These are phyloP conservation scores for Saccopteryx leptura DNA, from an alignment of 2,113 vertebrate species.

Conservation along the genomic window DNA sequence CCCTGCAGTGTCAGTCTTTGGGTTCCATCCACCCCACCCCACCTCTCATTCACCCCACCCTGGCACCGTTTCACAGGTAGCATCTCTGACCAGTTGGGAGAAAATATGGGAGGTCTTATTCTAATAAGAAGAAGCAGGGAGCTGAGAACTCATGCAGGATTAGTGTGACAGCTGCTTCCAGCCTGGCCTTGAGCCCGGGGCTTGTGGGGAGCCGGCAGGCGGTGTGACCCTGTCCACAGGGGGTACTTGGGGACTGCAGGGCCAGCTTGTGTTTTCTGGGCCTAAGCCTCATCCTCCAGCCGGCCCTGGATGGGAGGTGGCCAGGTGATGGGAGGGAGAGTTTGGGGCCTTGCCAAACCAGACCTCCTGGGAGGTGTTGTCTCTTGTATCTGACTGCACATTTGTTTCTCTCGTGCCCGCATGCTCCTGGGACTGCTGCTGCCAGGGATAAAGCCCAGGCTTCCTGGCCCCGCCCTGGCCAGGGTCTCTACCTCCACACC, in stretches of 20 bases:
- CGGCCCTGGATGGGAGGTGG: background rate
- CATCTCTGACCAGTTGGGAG: background rate
- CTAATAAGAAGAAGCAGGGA: background rate
- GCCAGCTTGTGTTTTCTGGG: background rate
- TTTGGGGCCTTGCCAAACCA: constrained; percentile 3
- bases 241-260: background rate
- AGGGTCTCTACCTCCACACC: background rate
- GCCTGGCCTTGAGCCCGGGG: constrained; percentile 13
- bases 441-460: background rate
- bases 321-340: background rate
- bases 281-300: background rate
- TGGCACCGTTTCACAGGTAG: background rate
- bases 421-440: background rate
- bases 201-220: background rate
- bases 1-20: no score
- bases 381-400: constrained; percentile 28
- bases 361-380: background rate
- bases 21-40: background rate
- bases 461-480: background rate
- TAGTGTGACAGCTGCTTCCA: constrained; percentile 42
- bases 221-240: background rate
- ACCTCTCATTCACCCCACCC: no score
- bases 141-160: background rate
- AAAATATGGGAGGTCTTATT: background rate
- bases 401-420: constrained; percentile 17